Evolutionary conservation across 2,113 vertebrate species (phyloP).

Genomic region (Plotosus lineatus): DNA sequence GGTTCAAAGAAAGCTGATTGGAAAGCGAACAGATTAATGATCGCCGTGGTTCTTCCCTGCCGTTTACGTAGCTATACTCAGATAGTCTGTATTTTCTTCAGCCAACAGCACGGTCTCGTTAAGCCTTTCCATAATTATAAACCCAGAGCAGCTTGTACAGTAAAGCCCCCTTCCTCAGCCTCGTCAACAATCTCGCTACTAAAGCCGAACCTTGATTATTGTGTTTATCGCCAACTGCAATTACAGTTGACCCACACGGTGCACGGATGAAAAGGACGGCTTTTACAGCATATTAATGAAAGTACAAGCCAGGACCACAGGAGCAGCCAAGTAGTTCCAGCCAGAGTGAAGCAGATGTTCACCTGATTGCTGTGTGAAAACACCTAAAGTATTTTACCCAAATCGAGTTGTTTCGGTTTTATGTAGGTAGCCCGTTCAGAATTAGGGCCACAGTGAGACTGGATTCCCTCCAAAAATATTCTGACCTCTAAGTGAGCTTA

Average conservation of each 20-base stretch:
- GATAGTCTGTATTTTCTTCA: constrained; percentile 1
- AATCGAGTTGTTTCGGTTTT: constrained; percentile 10
- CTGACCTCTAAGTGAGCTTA: constrained; percentile 43
- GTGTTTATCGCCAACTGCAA: constrained; percentile 52
- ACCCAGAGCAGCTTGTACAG: constrained; percentile 3
- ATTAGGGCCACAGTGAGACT: constrained; percentile 22
- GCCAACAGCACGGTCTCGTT: constrained; percentile 6
- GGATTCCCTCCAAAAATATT: constrained; percentile 33
- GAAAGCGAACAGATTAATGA: constrained; percentile 6
- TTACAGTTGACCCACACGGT: constrained; percentile 52
- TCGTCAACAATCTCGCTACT: constrained; percentile 21
- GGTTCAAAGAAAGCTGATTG: constrained; percentile 20
- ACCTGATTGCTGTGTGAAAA: constrained; percentile 33
- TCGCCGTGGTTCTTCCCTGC: not conserved
- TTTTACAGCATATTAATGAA: constrained; percentile 36
- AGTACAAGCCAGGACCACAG: constrained; percentile 24
- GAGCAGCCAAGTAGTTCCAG: constrained; percentile 15
- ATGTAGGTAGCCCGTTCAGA: constrained; percentile 21
- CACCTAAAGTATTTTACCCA: constrained; percentile 34
- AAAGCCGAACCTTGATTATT: constrained; percentile 47
- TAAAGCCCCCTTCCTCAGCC: not conserved
- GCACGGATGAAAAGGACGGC: constrained; percentile 48
- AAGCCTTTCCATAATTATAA: constrained; percentile 12
- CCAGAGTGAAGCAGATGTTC: constrained; percentile 45
- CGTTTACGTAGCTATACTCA: not conserved